Conservation (phyloP, 2,888 invertebrate species). For the Torymus auratus region DNA sequence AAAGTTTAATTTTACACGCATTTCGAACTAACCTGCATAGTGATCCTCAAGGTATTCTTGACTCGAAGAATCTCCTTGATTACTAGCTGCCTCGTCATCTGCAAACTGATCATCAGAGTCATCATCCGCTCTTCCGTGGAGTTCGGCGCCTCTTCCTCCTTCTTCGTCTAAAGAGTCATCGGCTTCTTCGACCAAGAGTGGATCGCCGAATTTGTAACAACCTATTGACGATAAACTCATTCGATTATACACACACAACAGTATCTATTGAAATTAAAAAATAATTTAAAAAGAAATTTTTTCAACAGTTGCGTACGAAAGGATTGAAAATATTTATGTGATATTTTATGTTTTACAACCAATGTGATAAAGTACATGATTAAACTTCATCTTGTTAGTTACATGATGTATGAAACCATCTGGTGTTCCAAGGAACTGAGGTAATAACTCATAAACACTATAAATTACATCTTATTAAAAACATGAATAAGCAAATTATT, state of each 20-base stretch:
- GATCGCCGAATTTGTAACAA: conserved; percentile 84
- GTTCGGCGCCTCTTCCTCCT: conserved; percentile 77
- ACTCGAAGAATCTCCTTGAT: conserved; percentile 78
- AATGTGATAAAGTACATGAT: not conserved
- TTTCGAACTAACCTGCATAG: conserved; percentile 70
- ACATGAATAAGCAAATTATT: too few relatives aligned
- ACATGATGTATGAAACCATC: too few relatives aligned
- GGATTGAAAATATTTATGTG: too few relatives aligned
- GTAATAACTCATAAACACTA: too few relatives aligned
- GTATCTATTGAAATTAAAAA: too few relatives aligned
- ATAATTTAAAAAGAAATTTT: too few relatives aligned
- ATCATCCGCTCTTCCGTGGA: conserved; percentile 75
- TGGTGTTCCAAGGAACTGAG: too few relatives aligned
- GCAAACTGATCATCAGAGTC: conserved; percentile 80
- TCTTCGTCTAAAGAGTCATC: conserved; percentile 89
- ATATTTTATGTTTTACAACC: not conserved
- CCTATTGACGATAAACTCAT: conserved; percentile 71
- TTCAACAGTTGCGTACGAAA: too few relatives aligned
- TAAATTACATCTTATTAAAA: too few relatives aligned
- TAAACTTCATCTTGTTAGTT: not conserved
- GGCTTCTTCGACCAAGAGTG: conserved; percentile 80
- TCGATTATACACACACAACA: too few relatives aligned
- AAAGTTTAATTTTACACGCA: not conserved
- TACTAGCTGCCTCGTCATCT: conserved; percentile 79
- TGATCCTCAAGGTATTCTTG: conserved; percentile 79